phyloP scores from a whole-genome alignment of 2,113 vertebrate species.

The Thymallus thymallus region DNA sequence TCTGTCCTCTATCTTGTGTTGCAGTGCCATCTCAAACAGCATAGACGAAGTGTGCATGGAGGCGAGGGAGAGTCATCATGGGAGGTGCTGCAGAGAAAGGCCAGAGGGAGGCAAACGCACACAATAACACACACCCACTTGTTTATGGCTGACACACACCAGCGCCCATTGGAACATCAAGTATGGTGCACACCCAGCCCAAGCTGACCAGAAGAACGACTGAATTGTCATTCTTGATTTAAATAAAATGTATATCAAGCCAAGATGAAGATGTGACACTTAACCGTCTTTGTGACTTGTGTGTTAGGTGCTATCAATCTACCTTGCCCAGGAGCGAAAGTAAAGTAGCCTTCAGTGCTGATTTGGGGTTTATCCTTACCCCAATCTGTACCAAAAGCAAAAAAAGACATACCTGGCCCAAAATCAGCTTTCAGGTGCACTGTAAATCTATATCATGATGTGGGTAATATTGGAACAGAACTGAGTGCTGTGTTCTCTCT shows the following conservation, averaged over 20 bases:
- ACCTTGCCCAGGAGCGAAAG: not conserved
- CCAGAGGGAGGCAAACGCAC: not conserved
- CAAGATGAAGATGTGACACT: not conserved
- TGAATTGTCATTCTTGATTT: not conserved
- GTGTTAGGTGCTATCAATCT: not conserved
- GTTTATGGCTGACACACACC: conserved; percentile 17
- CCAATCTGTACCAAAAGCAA: not conserved
- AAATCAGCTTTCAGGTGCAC: not conserved
- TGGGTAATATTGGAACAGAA: not conserved
- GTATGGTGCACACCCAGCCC: not conserved
- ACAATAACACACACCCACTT: conserved; percentile 5
- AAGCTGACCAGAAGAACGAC: not conserved
- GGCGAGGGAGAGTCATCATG: conserved; percentile 7
- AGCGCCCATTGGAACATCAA: not conserved
- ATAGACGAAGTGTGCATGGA: conserved; percentile 44
- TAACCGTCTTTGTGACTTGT: not conserved
- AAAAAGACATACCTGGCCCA: not conserved
- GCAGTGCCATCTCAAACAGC: conserved; percentile 74
- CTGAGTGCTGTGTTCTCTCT: not conserved
- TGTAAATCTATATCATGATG: not conserved
- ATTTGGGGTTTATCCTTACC: not conserved
- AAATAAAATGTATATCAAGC: not conserved
- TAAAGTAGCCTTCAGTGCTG: not conserved
- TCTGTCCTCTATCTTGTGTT: conserved; percentile 7
- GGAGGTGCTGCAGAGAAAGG: conserved; percentile 13